phyloP scores from a whole-genome alignment of 1,140 invertebrate species.

The Cydia pomonella region DNA sequence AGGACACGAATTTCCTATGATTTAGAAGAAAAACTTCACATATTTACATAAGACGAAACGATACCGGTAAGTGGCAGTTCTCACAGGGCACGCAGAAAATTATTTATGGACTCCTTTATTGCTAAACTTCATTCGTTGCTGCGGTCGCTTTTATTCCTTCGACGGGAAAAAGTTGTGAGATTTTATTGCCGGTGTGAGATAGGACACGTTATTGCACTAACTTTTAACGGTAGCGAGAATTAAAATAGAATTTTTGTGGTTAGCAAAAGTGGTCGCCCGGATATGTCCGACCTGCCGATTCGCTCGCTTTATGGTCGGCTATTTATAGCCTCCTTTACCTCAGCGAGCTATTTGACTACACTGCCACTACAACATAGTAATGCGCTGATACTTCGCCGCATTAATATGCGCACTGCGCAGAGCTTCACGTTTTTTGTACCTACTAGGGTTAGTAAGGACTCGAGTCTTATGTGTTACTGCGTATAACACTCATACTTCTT shows the following conservation, averaged over 20 bases:
- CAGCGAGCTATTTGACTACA: conserved; percentile 30
- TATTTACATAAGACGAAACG: conserved; percentile 60
- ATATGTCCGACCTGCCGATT: conserved; percentile 28
- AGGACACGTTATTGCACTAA: conserved; percentile 79
- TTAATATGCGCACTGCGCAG: conserved; percentile 22
- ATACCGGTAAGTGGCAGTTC: conserved; percentile 67
- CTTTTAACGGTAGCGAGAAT: conserved; percentile 66
- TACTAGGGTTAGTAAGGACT: background rate
- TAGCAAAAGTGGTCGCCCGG: conserved; percentile 38
- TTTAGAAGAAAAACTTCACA: conserved; percentile 43
- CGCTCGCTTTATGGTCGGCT: conserved; percentile 26
- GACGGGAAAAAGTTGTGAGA: conserved; percentile 76
- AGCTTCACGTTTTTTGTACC: conserved; percentile 4
- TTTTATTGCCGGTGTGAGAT: conserved; percentile 79
- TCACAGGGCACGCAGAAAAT: conserved; percentile 69
- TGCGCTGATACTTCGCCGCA: background rate
- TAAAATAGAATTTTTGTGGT: conserved; percentile 78
- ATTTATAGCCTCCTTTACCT: conserved; percentile 33
- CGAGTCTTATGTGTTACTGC: background rate
- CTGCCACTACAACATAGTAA: conserved; percentile 17
- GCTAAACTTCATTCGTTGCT: conserved; percentile 78
- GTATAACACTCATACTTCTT: background rate
- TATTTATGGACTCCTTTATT: conserved; percentile 80
- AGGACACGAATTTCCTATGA: conserved; percentile 35
- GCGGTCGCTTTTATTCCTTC: conserved; percentile 77